Conservation (phyloP, 1,140 invertebrate species). For the Caerostris darwini region DNA sequence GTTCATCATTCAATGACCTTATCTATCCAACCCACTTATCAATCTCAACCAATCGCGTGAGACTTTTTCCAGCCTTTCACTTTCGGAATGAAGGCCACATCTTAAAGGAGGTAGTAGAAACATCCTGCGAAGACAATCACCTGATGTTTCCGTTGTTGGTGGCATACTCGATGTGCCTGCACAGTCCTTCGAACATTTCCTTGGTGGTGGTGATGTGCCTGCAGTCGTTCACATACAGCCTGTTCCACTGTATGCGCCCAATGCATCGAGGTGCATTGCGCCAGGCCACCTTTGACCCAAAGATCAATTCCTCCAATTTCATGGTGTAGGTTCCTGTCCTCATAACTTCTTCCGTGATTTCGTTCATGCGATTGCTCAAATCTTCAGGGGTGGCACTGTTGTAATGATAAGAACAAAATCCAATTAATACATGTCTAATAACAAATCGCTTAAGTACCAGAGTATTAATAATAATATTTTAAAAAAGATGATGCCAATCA, state of each 20-base stretch:
- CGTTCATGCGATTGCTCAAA: conserved; percentile 85
- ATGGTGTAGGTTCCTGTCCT: conserved; percentile 82
- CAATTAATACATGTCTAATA: too few relatives aligned
- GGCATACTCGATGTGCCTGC: conserved; percentile 83
- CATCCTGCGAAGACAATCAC: too few relatives aligned
- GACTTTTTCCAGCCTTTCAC: too few relatives aligned
- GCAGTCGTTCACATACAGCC: conserved; percentile 83
- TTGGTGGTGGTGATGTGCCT: conserved; percentile 81
- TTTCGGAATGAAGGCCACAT: too few relatives aligned
- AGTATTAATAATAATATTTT: too few relatives aligned
- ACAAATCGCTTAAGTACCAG: too few relatives aligned
- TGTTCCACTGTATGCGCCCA: conserved; percentile 84
- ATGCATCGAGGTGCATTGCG: conserved; percentile 84
- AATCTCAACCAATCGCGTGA: too few relatives aligned
- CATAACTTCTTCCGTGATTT: conserved; percentile 86
- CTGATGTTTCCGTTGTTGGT: conserved; percentile 83
- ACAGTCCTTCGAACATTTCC: conserved; percentile 83
- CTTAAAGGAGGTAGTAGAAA: too few relatives aligned
- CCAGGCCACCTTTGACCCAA: conserved; percentile 84
- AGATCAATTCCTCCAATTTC: conserved; percentile 83
- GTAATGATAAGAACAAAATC: too few relatives aligned
- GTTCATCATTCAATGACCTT: too few relatives aligned
- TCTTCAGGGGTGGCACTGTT: conserved; percentile 29
- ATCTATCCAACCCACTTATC: too few relatives aligned
- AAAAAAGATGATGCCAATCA: too few relatives aligned